Conservation (phyloP, 2,797 vertebrate species). For the Clarias fuscus region DNA sequence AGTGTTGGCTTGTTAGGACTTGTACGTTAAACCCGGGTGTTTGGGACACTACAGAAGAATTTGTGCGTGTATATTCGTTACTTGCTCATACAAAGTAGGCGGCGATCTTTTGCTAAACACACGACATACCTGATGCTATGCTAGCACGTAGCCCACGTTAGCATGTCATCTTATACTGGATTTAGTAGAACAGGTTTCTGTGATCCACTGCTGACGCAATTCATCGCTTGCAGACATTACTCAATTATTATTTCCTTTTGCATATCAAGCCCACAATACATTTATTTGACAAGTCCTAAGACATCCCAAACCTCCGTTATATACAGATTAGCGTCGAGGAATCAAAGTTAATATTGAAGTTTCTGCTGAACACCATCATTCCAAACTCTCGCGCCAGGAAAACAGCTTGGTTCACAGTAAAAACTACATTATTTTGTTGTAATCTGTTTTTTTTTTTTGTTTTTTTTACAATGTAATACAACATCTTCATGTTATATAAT, state of each 20-base stretch:
- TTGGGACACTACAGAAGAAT: background rate
- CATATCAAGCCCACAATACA: slow-evolving; percentile 39
- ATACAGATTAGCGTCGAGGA: slow-evolving; percentile 42
- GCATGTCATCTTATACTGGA: slow-evolving; percentile 25
- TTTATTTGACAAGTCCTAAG: background rate
- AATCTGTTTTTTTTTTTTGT: slow-evolving; percentile 16
- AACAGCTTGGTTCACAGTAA: slow-evolving; percentile 40
- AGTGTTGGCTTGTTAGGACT: background rate
- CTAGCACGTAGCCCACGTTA: slow-evolving; percentile 28
- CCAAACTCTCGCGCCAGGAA: slow-evolving; percentile 46
- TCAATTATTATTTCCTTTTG: slow-evolving; percentile 21
- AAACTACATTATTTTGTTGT: slow-evolving; percentile 40
- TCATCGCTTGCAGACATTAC: slow-evolving; percentile 50
- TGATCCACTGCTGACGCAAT: slow-evolving; percentile 32
- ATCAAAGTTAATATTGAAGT: slow-evolving; percentile 32
- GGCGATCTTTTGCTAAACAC: slow-evolving; percentile 20
- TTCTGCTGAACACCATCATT: slow-evolving; percentile 36
- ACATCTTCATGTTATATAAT: slow-evolving; percentile 49
- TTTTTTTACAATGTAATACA: slow-evolving; percentile 53
- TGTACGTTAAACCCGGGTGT: background rate
- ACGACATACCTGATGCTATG: slow-evolving; percentile 31
- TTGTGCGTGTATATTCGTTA: background rate
- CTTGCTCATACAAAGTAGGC: background rate
- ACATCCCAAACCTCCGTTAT: slow-evolving; percentile 25
- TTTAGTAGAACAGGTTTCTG: too few species aligned